phyloP scores from a whole-genome alignment of 2,113 vertebrate species.

The Neolamprologus ventralis region DNA sequence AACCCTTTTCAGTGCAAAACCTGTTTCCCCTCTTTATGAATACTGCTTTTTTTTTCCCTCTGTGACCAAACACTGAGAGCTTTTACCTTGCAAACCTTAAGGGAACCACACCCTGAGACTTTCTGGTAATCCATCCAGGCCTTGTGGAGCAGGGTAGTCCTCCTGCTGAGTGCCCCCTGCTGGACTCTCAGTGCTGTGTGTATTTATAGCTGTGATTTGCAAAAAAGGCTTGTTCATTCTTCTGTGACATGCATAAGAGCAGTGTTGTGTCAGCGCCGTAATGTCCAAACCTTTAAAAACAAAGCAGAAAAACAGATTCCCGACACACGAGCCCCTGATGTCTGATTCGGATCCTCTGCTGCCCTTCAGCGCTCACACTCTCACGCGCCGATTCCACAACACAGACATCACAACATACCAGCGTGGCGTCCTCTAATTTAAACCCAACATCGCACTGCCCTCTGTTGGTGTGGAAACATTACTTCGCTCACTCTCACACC shows the following conservation, averaged over 20 bases:
- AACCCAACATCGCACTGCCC: background rate
- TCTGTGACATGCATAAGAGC: background rate
- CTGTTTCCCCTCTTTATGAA: background rate
- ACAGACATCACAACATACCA: background rate
- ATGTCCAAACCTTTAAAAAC: background rate
- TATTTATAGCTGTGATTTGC: background rate
- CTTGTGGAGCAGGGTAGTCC: background rate
- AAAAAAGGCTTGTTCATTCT: background rate
- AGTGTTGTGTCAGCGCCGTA: background rate
- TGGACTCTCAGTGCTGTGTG: background rate
- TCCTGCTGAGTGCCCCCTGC: constrained; percentile 29
- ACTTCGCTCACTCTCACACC: background rate
- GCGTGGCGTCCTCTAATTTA: background rate
- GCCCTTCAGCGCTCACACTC: background rate
- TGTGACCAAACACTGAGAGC: background rate
- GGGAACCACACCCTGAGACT: constrained; percentile 39
- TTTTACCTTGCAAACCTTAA: constrained; percentile 45
- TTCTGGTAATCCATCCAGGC: background rate
- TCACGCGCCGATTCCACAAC: background rate
- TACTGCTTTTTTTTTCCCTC: background rate
- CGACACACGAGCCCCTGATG: background rate
- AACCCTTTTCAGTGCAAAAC: background rate
- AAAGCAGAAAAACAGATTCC: background rate
- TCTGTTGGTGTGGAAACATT: constrained; percentile 21
- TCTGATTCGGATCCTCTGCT: background rate